Base-by-base conservation (phyloP, 2,888 invertebrate species). In the Ochropleura leucogaster region DNA sequence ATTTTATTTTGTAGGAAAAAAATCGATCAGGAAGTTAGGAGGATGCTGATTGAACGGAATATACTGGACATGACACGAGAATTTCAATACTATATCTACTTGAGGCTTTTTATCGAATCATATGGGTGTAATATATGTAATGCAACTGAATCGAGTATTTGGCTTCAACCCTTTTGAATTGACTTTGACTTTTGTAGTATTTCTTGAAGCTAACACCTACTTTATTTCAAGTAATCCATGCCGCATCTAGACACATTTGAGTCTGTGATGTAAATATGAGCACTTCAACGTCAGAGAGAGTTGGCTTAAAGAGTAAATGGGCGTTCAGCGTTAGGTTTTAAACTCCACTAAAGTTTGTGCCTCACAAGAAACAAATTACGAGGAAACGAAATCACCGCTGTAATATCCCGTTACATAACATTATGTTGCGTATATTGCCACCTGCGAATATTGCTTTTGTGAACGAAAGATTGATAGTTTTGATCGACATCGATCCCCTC, bases 351-450 rank as follows among this genome's bases (percentile, higher is more conserved):
- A 93, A 94, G 92, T 94, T 95, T 90, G 91, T 90, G 90, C 89
- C 90, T 88, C 86, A 92, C 92, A 93, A 94, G 92, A 93, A 91
- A 94, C 92, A 95, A 95, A 95, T 95, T 94, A 94, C 90, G 85
- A 89, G 92, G 92, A 94, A 94, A 94, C 92, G 89, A 92, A 93
- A 94, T 93, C 90, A 92, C 89, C 87, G 85, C 83, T 67, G 86
- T 87, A 90, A 89, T 88, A 79, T 80, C 68, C 80, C 82, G 80
- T 78, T 83, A 87, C 63, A 44, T 62, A 55, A 79, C 57, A 73
- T 73, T 74, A 77, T 78, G 64, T 72, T 75, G 66, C 51, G 20
- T 73, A 64, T 77, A 80, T 78, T 74, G 69, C 80, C 77, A 87
- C 77, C 77, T 85, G 75, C 20, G 65, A 75, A 79, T 68, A 82